phyloP scores from a whole-genome alignment of 2,888 invertebrate species.

The Cosmia pyralina region DNA sequence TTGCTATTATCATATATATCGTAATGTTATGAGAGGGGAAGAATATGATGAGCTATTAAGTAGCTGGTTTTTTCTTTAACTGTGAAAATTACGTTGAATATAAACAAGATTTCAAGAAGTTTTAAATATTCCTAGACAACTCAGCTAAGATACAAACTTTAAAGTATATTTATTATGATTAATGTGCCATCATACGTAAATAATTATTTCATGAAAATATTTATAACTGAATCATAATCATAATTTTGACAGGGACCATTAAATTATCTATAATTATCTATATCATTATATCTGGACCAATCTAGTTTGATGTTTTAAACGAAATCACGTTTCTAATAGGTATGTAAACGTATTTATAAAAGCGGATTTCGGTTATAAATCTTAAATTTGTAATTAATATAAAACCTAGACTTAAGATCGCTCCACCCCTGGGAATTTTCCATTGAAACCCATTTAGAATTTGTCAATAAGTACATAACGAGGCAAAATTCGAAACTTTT shows the following conservation, averaged over 20 bases:
- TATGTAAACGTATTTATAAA: slow-evolving; percentile 26
- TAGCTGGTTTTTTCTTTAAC: background rate
- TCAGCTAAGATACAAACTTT: background rate
- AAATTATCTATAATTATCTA: slow-evolving; percentile 42
- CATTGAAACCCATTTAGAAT: slow-evolving; percentile 29
- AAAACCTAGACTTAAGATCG: slow-evolving; percentile 28
- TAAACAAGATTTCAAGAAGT: slow-evolving; percentile 6
- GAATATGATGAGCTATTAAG: background rate
- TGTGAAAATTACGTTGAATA: background rate
- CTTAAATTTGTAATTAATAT: slow-evolving; percentile 43
- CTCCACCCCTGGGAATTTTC: background rate
- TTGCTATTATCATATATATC: background rate
- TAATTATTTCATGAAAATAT: slow-evolving; percentile 2
- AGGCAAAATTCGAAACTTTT: slow-evolving; percentile 37
- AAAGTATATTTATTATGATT: slow-evolving; percentile 1
- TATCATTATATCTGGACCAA: slow-evolving; percentile 42
- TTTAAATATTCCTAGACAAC: background rate
- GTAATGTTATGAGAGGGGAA: background rate
- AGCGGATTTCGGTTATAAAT: slow-evolving; percentile 10
- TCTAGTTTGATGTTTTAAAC: slow-evolving; percentile 55
- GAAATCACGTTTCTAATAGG: slow-evolving; percentile 48
- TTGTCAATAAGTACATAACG: slow-evolving; percentile 54
- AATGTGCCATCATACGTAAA: background rate
- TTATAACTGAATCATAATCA: background rate
- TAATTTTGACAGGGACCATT: slow-evolving; percentile 5